Base-by-base conservation (phyloP, 2,888 invertebrate genomes). In the Watsonalla binaria region DNA sequence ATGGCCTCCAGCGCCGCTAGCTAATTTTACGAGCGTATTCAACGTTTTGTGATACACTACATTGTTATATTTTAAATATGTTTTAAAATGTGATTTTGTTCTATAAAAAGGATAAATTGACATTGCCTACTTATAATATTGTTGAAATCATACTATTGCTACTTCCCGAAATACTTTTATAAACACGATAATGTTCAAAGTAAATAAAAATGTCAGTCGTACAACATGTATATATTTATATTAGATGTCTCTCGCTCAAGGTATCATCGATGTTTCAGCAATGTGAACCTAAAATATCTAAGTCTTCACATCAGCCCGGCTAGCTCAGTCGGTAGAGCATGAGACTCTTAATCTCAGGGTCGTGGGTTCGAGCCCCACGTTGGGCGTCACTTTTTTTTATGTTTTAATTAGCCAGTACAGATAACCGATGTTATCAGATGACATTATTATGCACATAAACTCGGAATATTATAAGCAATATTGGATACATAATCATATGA, bases 321-420 rank as follows among this genome's bases (percentile, higher is more conserved):
- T 91, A 91, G 91, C 91, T 91, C 91, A 91, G 91, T 92, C 91
- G 89, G 88, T 87, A 89, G 89, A 90, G 89, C 89, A 90, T 92
- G 92, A 92, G 92, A 92, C 92, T 92, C 92, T 92, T 92, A 92
- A 92, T 92, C 92, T 92, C 92, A 92, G 92, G 92, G 92, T 92
- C 92, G 92, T 92, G 92, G 92, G 92, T 92, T 92, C 92, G 91
- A 92, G 91, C 92, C 92, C 92, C 92, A 92, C 92, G 91, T 92
- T 92, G 92, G 92, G 92, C 92, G 92, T 63, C 59, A 47, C 49
- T 53, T 70, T 68, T 75, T 73, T 54, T 52, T 34, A 46, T 13
- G 14, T 54, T 15, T 50, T 52, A 13, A 46, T 14, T 48, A 24
- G 24, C 24, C 24, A 2, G 24, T 24, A 24, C n/a, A n/a, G n/a